Conservation (phyloP, 2,888 invertebrate species). For the Bombylius discolor region DNA sequence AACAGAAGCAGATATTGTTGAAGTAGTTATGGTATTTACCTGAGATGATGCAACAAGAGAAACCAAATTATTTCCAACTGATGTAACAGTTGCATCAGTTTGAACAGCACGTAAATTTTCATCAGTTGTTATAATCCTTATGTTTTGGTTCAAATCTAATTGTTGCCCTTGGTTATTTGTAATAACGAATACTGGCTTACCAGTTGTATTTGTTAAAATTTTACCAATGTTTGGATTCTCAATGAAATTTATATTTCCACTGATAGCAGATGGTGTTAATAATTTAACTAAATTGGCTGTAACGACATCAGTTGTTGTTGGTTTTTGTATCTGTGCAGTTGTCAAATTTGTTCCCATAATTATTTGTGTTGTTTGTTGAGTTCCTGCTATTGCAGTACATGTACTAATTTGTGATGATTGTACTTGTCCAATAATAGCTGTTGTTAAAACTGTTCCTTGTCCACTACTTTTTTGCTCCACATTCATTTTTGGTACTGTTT, state of each 20-base stretch:
- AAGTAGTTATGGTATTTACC: slow-evolving; percentile 25
- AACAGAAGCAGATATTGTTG: slow-evolving; percentile 37
- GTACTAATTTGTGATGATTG: slow-evolving; percentile 5
- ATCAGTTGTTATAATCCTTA: slow-evolving; percentile 64
- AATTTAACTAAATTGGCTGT: slow-evolving; percentile 47
- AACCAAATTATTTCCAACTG: slow-evolving; percentile 37
- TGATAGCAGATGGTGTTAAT: slow-evolving; percentile 43
- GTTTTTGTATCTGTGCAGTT: slow-evolving; percentile 23
- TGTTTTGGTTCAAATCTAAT: slow-evolving; percentile 43
- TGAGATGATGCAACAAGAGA: slow-evolving; percentile 23
- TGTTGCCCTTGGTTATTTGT: slow-evolving; percentile 36
- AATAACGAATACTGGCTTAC: slow-evolving; percentile 35
- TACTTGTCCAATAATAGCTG: too few relatives aligned
- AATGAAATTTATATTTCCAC: slow-evolving; percentile 51
- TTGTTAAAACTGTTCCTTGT: slow-evolving; percentile 12
- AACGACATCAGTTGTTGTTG: slow-evolving; percentile 38
- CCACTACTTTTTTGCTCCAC: slow-evolving; percentile 26
- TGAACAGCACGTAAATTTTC: slow-evolving; percentile 51
- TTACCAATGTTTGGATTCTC: slow-evolving; percentile 73
- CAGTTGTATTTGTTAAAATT: slow-evolving; percentile 43
- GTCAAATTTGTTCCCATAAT: slow-evolving; percentile 24
- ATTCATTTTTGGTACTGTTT: slow-evolving; percentile 38
- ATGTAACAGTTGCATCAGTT: slow-evolving; percentile 44
- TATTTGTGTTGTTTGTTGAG: not conserved
- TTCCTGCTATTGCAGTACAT: not conserved